Evolutionary conservation across 1,140 invertebrate genomes (phyloP), one percentile per base, ranked within the genome.

Genomic region (Bacillus rossius): DNA sequence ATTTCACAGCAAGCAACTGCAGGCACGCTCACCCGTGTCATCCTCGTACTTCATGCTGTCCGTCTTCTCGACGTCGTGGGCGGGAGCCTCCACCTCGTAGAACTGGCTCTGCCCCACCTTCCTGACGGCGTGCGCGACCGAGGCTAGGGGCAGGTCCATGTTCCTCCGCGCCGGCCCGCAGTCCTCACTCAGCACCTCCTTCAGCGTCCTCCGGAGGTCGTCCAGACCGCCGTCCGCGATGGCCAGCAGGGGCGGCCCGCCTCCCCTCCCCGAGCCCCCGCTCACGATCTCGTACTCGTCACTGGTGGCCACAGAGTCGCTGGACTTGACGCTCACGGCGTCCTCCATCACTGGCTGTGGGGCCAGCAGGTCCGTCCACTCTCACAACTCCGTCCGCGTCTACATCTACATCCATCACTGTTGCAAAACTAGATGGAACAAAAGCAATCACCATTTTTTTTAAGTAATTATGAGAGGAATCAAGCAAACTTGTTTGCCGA

Each of bases 241-340:
- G 68, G 87, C 84, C 57, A 92, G 72, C 62, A 84, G 85, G 26
- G 89, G 89, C 56, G 76, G 72, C 37, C 59, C 16, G 26, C 26
- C 55, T 48, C 55, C 43, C 16, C 50, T 45, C 19, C 26, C 25
- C 29, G 55, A 34, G n/a, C 55, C 41, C 26, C 60, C 74, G 56
- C 77, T 79, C 25, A 92, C 82, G 71, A 92, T 87, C 75, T 91
- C 89, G 76, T 89, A 92, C 69, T 92, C 90, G 60, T 91, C 89
- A 69, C 87, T 89, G 38, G 87, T 89, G 50, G 86, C 84, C 68
- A 86, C 77, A 61, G 89, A 92, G 78, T 92, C 89, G 72, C 85
- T 84, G 57, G 88, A 91, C 79, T 87, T 85, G 51, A 85, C 81
- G 72, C 86, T 87, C 65, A 83, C 73, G 75, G 83, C 85, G 81